Base-by-base conservation (phyloP, 2,888 invertebrate species). In the Halocaridina rubra region DNA sequence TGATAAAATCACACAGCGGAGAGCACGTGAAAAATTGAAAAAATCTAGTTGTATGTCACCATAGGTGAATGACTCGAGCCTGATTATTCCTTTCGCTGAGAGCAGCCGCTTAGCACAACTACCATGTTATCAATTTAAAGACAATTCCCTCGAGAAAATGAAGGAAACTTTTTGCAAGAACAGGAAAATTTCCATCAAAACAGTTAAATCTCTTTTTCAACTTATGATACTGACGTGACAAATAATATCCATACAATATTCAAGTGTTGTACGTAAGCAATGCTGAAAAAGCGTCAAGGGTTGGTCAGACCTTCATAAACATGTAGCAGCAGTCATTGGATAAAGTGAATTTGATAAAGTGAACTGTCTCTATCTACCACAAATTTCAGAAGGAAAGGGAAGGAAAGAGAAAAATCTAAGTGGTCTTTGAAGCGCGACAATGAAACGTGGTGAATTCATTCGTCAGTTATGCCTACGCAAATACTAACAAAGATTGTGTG, bases 401-500 rank as follows among this genome's bases (percentile, higher is more conserved):
- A 71, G 82, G 32, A 53, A 19, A 53, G 53, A 53, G n/a, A 76
- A 76, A 82, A 82, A 82, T 82, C 33, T 82, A 78, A 78, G 61
- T 80, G 80, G 33, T 80, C 61, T 78, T 72, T 82, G 67, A 82
- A 82, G 82, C 82, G 71, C 78, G 82, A 82, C 82, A 82, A 82
- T 82, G 77, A 78, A 78, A 82, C 78, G 72, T 82, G 79, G 64
- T 81, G 39, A 84, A 67, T 67, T n/a, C n/a, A n/a, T n/a, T n/a
- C n/a, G n/a, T n/a, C 67, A 22, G 78, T 79, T 77, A 61, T 77
- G 69, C 71, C 82, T 82, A 82, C 82, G n/a, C 61, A 72, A 82
- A 82, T 82, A 82, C 82, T 82, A 82, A 82, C 82, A 72, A 77
- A 82, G 82, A 82, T 72, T 82, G 78, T 82, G n/a, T 67, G 67